Evolutionary conservation across 2,888 invertebrate genomes (phyloP).

Genomic region (Stratiomys singularior): DNA sequence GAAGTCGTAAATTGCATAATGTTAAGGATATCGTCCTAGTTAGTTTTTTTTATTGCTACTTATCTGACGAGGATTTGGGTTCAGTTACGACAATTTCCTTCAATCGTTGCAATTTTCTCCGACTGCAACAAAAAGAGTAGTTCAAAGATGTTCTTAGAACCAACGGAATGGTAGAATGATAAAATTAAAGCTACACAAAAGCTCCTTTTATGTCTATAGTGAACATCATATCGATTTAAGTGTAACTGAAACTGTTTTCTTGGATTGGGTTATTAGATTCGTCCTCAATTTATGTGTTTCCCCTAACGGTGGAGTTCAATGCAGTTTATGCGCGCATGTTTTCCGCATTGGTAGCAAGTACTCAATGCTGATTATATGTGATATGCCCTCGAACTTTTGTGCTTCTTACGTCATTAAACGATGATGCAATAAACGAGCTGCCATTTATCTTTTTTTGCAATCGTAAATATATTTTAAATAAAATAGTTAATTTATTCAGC

Average conservation of each 20-base stretch:
- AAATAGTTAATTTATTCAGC: too few relatives aligned
- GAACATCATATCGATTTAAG: background rate
- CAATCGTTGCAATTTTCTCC: background rate
- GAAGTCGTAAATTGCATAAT: background rate
- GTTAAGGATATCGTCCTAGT: background rate
- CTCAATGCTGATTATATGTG: background rate
- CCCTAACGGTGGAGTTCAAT: background rate
- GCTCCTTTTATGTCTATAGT: background rate
- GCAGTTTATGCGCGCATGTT: conserved; percentile 18
- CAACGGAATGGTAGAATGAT: too few relatives aligned
- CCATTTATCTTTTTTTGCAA: too few relatives aligned
- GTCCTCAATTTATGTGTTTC: conserved; percentile 16
- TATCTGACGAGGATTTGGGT: background rate
- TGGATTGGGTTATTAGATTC: background rate
- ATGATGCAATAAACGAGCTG: background rate
- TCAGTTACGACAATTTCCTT: too few relatives aligned
- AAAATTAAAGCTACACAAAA: too few relatives aligned
- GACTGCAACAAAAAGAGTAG: background rate
- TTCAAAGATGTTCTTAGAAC: background rate
- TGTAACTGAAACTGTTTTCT: background rate
- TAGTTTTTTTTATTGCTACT: background rate
- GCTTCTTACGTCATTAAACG: background rate
- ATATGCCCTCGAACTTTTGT: background rate
- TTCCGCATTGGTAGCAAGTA: background rate
- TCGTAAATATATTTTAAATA: too few relatives aligned